Evolutionary conservation across 2,797 vertebrate genomes (phyloP).

Genomic region (Taenioides sp.): DNA sequence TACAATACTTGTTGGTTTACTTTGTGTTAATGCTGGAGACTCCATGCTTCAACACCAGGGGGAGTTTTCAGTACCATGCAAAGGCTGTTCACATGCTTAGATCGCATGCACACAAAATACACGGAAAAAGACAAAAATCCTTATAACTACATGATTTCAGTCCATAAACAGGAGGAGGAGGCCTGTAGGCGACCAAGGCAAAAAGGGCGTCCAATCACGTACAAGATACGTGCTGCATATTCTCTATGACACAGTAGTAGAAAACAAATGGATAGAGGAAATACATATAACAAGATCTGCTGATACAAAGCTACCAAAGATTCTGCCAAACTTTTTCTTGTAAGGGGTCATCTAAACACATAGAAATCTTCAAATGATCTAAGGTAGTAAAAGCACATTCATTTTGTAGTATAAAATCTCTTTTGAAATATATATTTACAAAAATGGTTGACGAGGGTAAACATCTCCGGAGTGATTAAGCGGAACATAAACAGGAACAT

Average conservation of each 20-base stretch:
- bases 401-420: constrained; percentile 84
- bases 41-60: constrained; percentile 51
- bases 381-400: constrained; percentile 83
- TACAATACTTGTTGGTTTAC: constrained; percentile 40
- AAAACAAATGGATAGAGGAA: constrained; percentile 65
- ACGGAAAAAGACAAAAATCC: constrained; percentile 43
- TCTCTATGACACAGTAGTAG: constrained; percentile 64
- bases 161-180: constrained; percentile 43
- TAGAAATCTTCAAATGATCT: constrained; percentile 70
- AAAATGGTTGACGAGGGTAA: constrained; percentile 54
- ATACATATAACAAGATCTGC: constrained; percentile 69
- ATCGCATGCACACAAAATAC: constrained; percentile 74
- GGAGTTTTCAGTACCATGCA: constrained; percentile 57
- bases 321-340: constrained; percentile 61
- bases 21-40: constrained; percentile 34
- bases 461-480: constrained; percentile 65
- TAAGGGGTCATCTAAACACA: constrained; percentile 67
- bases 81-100: constrained; percentile 70
- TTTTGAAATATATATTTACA: constrained; percentile 79
- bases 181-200: constrained; percentile 62
- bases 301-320: constrained; percentile 76
- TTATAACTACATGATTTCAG: constrained; percentile 22
- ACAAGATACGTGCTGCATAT: constrained; percentile 65
- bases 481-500: constrained; percentile 49
- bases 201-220: constrained; percentile 49